phyloP scores from a whole-genome alignment of 2,797 vertebrate species.

The Pitangus sulphuratus region DNA sequence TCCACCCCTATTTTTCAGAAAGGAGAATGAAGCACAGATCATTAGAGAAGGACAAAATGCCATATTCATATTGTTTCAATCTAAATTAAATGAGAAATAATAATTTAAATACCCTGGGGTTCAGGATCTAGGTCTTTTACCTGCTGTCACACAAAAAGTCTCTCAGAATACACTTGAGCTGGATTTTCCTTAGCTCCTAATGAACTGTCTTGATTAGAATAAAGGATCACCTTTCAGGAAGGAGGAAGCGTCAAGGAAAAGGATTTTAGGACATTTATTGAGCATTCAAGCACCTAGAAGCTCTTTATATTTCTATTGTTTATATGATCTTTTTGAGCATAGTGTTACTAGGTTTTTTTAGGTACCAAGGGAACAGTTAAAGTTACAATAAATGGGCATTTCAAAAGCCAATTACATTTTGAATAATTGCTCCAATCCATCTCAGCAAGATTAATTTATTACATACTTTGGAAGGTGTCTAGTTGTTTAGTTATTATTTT shows the following conservation, averaged over 20 bases:
- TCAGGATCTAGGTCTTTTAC: not conserved
- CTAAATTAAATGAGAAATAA: slow-evolving; percentile 10
- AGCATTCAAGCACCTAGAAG: not conserved
- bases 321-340: not conserved
- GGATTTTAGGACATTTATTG: not conserved
- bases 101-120: not conserved
- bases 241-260: not conserved
- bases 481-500: not conserved
- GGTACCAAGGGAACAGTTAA: not conserved
- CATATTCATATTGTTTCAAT: not conserved
- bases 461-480: not conserved
- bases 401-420: slow-evolving; percentile 25
- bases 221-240: not conserved
- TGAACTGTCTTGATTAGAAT: not conserved
- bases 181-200: not conserved
- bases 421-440: not conserved
- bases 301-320: not conserved
- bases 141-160: not conserved
- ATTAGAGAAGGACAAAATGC: not conserved
- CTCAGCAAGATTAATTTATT: not conserved
- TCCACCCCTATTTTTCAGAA: not conserved
- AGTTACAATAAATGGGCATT: not conserved
- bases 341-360: not conserved
- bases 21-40: not conserved
- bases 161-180: not conserved